phyloP scores from a whole-genome alignment of 2,888 invertebrate genomes.

The Linnaemya tessellans region DNA sequence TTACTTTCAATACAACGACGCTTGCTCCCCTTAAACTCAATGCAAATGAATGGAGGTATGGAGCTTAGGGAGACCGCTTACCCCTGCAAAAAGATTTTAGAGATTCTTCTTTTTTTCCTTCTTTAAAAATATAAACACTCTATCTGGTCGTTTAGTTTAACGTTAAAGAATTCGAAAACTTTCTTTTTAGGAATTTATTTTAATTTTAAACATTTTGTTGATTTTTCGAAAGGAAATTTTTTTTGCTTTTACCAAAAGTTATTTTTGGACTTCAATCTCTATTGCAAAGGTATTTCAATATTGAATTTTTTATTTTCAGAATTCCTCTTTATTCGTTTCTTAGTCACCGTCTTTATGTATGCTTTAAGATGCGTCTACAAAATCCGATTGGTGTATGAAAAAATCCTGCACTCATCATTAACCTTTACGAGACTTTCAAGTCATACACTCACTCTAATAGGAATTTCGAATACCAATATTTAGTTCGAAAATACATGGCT shows the following conservation, averaged over 20 bases:
- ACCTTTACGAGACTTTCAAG: constrained; percentile 73
- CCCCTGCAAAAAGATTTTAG: constrained; percentile 34
- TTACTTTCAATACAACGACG: constrained; percentile 65
- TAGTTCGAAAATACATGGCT: constrained; percentile 64
- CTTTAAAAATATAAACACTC: constrained; percentile 30
- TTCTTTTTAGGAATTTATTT: constrained; percentile 8
- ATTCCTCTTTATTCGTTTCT: constrained; percentile 41
- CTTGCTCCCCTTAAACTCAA: constrained; percentile 64
- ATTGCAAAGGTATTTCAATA: constrained; percentile 41
- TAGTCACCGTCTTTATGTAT: constrained; percentile 69
- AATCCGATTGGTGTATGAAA: constrained; percentile 75
- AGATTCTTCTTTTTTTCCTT: constrained; percentile 9
- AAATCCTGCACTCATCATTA: constrained; percentile 75
- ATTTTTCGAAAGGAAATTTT: not conserved
- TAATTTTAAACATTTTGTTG: constrained; percentile 29
- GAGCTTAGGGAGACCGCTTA: constrained; percentile 60
- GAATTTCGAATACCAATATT: constrained; percentile 72
- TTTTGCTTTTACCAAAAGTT: not conserved
- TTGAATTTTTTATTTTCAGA: constrained; percentile 30
- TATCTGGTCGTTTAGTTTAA: constrained; percentile 35
- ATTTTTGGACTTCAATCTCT: not conserved
- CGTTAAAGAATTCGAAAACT: not conserved
- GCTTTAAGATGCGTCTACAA: constrained; percentile 73
- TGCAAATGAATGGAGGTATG: constrained; percentile 8
- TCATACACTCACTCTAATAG: constrained; percentile 52